Percentiles rank a stretch among this genome's conserved stretches.
Conservation (phyloP, 2,797 vertebrate species). For the Myotis planiceps region DNA sequence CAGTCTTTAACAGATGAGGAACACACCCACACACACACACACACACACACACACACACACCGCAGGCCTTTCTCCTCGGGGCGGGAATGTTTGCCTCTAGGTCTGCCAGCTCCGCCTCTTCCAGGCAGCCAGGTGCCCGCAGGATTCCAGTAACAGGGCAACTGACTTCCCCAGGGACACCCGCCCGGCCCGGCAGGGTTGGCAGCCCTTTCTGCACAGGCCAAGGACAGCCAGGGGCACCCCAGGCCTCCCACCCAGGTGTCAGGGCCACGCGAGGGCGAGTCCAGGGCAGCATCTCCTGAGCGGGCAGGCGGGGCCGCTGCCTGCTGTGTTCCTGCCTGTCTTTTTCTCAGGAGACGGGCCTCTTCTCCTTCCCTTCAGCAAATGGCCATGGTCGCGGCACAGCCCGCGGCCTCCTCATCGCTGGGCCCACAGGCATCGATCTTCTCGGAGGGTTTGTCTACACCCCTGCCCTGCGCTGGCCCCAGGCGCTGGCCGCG, state of each 20-base stretch:
- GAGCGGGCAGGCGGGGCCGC: too few species aligned
- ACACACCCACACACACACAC: too few species aligned
- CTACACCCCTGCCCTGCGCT: too few species aligned
- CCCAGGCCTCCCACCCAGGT: neutral
- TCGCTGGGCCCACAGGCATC: neutral
- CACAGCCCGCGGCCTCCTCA: accelerated
- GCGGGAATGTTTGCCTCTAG: neutral
- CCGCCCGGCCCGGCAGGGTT: accelerated
- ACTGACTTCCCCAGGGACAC: neutral
- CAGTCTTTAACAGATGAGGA: too few species aligned
- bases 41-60: too few species aligned
- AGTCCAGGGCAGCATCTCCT: neutral
- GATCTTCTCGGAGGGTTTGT: neutral
- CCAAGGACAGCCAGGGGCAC: neutral
- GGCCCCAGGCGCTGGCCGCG: neutral
- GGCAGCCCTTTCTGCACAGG: neutral
- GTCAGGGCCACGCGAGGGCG: neutral
- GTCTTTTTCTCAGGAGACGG: neutral
- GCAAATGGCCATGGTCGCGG: accelerated
- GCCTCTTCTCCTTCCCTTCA: neutral
- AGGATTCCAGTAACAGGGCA: neutral
- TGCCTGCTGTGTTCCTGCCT: neutral
- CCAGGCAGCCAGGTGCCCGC: neutral
- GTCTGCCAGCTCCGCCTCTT: neutral
- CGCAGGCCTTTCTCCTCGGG: too few species aligned